Evolutionary conservation across 2,797 vertebrate genomes (phyloP).

Genomic region (Adelosebastes latens): DNA sequence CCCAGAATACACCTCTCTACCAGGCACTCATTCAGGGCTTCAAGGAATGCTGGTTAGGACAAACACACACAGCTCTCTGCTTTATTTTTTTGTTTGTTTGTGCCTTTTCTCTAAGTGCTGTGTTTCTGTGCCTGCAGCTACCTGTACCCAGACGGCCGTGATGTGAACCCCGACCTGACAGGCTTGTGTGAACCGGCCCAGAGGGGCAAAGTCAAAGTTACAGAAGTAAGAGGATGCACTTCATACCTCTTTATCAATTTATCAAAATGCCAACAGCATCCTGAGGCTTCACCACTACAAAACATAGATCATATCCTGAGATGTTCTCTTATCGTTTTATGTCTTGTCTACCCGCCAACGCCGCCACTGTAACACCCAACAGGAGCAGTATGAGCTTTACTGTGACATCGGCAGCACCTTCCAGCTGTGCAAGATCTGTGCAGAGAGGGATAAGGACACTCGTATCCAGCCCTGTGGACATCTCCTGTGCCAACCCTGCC

Average conservation of each 20-base stretch:
- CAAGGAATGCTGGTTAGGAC: slow-evolving; percentile 85
- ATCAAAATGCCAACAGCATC: not conserved
- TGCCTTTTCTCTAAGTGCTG: slow-evolving; percentile 1
- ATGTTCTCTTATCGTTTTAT: not conserved
- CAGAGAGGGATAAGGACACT: slow-evolving; percentile 88
- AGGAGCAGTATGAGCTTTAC: slow-evolving; percentile 92
- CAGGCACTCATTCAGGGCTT: slow-evolving; percentile 86
- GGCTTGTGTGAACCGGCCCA: slow-evolving; percentile 67
- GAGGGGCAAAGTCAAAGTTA: slow-evolving; percentile 79
- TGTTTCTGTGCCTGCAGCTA: slow-evolving; percentile 78
- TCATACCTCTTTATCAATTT: not conserved
- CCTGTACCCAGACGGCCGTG: slow-evolving; percentile 87
- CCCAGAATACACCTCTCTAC: slow-evolving; percentile 84
- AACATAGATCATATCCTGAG: not conserved
- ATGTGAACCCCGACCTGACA: slow-evolving; percentile 85
- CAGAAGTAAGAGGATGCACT: slow-evolving; percentile 77
- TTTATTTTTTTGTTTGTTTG: not conserved
- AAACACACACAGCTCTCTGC: not conserved
- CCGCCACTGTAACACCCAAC: not conserved
- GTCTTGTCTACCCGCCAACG: not conserved
- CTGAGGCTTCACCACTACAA: not conserved
- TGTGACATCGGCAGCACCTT: slow-evolving; percentile 91
- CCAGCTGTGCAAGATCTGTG: slow-evolving; percentile 92
- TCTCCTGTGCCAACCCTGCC: slow-evolving; percentile 87
- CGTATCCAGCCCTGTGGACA: slow-evolving; percentile 89